Base-by-base conservation (phyloP, 2,888 invertebrate genomes). In the Dermolepida albohirtum region DNA sequence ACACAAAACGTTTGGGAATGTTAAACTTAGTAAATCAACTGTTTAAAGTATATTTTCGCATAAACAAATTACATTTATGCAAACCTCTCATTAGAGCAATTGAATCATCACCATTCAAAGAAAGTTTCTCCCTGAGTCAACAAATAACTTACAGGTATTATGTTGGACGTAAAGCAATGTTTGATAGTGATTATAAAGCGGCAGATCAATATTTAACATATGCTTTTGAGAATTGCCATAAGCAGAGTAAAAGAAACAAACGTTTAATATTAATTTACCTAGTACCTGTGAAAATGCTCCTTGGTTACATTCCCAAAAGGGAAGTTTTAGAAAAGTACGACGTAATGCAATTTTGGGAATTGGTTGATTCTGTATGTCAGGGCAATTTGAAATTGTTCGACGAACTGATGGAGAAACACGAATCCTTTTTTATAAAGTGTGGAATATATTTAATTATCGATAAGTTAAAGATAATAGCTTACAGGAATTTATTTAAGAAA, bases 391-490 rank as follows among this genome's bases (percentile, higher is more conserved):
- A 90, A 71, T 88, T 89, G 64, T 91, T 98, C 70, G 95, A 95
- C 78, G 87, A 88, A 75, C 92, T 94, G 0, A 92, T 98, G 87
- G 90, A 91, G 70, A 88, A 89, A 55, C 92, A 98, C 77, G 96
- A 97, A 82, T 86, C 89, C 2, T 98, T 98, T 83, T 97, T 99
- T 77, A 97, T 98, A 66, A 92, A 91, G 76, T 96, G 94, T 77
- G 98, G 98, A n/a, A 97, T 99, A 76, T 99, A 97, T 84, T 86
- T 99, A 64, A 95, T 99, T 77, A 91, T 99, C 14, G 98, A 99
- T 80, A 98, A 98, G 82, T 85, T 99, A 8, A 96, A 97, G 83
- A 93, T 96, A 66, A 93, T 96, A 70, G 96, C 97, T 0, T 97
- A 97, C 81, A 88, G 98, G 71, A 99, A 98, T 86, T 87, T 99